These are phyloP conservation scores for Caenorhabditis virilis DNA, from an alignment of 2,888 invertebrate species.

Conservation along the genomic window DNA sequence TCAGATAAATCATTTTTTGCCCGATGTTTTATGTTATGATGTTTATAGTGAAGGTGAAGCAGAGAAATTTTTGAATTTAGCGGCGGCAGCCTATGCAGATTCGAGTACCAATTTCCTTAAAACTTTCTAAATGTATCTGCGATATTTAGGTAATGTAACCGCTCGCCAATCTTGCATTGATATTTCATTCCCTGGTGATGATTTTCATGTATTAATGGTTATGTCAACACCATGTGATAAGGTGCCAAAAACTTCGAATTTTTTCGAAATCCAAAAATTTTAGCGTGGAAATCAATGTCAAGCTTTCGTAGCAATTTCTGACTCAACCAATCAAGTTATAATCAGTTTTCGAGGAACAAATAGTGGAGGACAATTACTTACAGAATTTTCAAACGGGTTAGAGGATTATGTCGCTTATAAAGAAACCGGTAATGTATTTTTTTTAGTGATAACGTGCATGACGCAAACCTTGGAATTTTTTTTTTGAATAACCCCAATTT, in stretches of 20 bases:
- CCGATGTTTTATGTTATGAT: conserved; percentile 9
- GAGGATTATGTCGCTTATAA: conserved; percentile 37
- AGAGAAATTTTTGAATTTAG: conserved; percentile 41
- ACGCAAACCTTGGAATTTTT: not conserved
- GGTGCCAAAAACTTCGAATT: conserved; percentile 16
- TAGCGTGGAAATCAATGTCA: conserved; percentile 45
- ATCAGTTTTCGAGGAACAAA: conserved; percentile 46
- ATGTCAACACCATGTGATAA: conserved; percentile 51
- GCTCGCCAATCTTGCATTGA: conserved; percentile 40
- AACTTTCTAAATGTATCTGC: not conserved
- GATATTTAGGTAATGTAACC: conserved; percentile 25
- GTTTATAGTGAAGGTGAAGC: conserved; percentile 46
- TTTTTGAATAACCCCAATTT: not conserved
- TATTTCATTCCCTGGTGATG: conserved; percentile 36
- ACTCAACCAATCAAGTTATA: conserved; percentile 33
- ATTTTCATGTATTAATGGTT: conserved; percentile 34
- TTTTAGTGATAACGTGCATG: not conserved
- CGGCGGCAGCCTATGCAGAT: conserved; percentile 50
- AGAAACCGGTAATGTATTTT: conserved; percentile 31
- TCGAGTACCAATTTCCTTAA: conserved; percentile 6
- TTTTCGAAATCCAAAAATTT: conserved; percentile 4
- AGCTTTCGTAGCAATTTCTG: conserved; percentile 41
- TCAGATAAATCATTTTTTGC: too few species aligned
- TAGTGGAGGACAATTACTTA: conserved; percentile 35
- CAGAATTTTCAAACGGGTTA: conserved; percentile 40